Conservation (phyloP, 2,113 vertebrate genomes). For the Misgurnus anguillicaudatus region DNA sequence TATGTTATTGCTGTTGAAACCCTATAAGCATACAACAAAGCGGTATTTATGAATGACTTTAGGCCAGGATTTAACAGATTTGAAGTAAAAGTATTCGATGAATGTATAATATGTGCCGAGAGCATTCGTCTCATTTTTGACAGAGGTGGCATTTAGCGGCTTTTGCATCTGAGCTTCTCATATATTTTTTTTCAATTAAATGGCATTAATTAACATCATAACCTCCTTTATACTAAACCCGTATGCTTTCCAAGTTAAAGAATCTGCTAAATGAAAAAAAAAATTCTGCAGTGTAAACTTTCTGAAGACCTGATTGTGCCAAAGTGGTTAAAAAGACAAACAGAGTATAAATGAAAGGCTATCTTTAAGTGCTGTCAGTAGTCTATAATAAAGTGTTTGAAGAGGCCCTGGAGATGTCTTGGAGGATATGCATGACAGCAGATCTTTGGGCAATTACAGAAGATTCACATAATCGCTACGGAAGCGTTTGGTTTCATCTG, state of each 20-base stretch:
- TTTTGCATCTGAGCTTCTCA: too few relatives aligned
- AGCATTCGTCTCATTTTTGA: too few relatives aligned
- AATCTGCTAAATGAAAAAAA: background rate
- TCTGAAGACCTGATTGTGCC: background rate
- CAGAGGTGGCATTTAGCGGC: too few relatives aligned
- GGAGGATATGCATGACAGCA: background rate
- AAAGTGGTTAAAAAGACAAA: background rate
- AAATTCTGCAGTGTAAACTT: background rate
- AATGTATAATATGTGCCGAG: too few relatives aligned
- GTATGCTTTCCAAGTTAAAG: background rate
- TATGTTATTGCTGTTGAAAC: too few relatives aligned
- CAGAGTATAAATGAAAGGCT: background rate
- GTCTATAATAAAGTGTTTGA: background rate
- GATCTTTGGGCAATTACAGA: background rate
- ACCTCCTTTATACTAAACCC: background rate
- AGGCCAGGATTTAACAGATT: too few relatives aligned
- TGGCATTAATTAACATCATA: too few relatives aligned
- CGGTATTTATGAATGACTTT: too few relatives aligned
- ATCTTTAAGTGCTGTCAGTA: background rate
- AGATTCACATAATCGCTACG: constrained; percentile 13
- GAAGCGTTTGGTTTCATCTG: constrained; percentile 9
- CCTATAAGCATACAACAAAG: too few relatives aligned
- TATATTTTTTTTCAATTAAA: too few relatives aligned
- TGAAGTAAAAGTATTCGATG: too few relatives aligned
- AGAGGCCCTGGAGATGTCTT: constrained; percentile 33